Evolutionary conservation across 2,797 vertebrate genomes (phyloP).

Genomic region (Eulemur albifrons): DNA sequence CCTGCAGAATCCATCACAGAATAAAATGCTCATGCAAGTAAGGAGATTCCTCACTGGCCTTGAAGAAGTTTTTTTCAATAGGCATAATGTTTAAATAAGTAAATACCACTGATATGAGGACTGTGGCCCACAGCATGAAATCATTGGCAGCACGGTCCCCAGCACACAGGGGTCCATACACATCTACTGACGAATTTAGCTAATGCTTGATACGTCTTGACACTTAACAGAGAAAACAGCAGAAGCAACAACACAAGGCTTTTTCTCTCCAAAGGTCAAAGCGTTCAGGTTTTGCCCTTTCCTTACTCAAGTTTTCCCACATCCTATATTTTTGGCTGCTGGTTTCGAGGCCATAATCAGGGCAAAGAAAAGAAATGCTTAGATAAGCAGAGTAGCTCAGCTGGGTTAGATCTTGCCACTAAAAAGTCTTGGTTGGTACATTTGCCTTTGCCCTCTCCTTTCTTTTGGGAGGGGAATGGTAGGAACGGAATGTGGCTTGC

Average conservation of each 20-base stretch:
- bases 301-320: conserved; percentile 40
- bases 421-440: not conserved
- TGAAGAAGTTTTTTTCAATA: not conserved
- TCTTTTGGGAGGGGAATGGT: not conserved
- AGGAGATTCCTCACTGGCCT: not conserved
- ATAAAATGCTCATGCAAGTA: not conserved
- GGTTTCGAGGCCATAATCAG: conserved; percentile 55
- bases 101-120: not conserved
- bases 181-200: not conserved
- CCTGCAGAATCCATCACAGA: not conserved
- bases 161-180: not conserved
- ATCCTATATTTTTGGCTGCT: conserved; percentile 33
- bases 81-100: not conserved
- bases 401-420: not conserved
- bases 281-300: not conserved
- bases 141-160: not conserved
- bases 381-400: conserved; percentile 3
- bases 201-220: not conserved
- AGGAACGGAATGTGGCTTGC: not conserved
- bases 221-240: not conserved
- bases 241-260: not conserved
- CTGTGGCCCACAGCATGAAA: not conserved
- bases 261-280: not conserved
- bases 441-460: not conserved
- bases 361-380: not conserved